phyloP scores from a whole-genome alignment of 2,888 invertebrate genomes.

The Athripsodes cinereus region DNA sequence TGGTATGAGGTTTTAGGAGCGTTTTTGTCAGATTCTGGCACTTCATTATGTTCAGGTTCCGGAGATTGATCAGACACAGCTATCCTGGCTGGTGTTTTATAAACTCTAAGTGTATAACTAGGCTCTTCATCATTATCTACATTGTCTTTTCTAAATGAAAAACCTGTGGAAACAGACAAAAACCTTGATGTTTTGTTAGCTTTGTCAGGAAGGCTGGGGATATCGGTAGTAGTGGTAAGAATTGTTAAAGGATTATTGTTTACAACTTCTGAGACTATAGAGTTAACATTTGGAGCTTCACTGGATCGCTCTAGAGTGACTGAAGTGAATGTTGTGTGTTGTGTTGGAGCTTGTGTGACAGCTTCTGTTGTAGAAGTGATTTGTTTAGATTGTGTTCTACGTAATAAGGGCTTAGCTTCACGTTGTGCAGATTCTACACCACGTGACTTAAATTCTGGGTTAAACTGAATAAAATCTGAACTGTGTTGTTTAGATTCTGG shows the following conservation, averaged over 20 bases:
- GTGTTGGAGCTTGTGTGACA: too few relatives aligned
- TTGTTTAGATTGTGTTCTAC: slow-evolving; percentile 15
- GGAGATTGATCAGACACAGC: slow-evolving; percentile 5
- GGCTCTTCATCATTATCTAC: slow-evolving; percentile 15
- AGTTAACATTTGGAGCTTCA: neutral
- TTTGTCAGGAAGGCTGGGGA: neutral
- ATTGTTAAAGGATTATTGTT: neutral
- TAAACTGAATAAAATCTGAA: too few relatives aligned
- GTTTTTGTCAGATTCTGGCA: neutral
- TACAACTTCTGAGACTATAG: neutral
- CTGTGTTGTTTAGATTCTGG: too few relatives aligned
- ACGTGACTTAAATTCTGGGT: too few relatives aligned
- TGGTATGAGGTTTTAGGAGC: slow-evolving; percentile 19
- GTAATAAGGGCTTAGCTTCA: slow-evolving; percentile 4
- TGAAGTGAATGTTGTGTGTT: neutral
- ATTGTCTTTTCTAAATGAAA: slow-evolving; percentile 36
- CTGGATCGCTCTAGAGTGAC: slow-evolving; percentile 13
- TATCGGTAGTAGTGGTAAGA: neutral
- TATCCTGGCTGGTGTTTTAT: slow-evolving; percentile 19
- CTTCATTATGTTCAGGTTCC: neutral
- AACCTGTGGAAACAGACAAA: slow-evolving; percentile 45
- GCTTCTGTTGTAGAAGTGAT: neutral
- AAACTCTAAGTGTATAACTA: slow-evolving; percentile 20
- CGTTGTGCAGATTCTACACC: neutral
- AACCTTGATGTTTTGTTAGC: slow-evolving; percentile 23